These are phyloP conservation scores for Drosophila recens DNA, from an alignment of 2,888 invertebrate species.

Conservation along the genomic window DNA sequence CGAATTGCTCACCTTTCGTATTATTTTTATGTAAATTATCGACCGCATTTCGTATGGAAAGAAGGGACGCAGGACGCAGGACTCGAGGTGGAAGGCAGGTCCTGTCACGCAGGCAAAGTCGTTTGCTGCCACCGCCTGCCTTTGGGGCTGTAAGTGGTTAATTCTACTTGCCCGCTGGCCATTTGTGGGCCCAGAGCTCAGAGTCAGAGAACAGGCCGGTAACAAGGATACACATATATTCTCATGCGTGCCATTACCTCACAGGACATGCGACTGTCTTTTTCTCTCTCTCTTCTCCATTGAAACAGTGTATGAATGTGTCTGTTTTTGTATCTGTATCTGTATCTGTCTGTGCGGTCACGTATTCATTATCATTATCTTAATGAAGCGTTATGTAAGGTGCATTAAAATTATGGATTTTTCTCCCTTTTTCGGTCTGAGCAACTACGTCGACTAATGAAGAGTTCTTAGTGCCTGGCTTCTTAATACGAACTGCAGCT, in stretches of 20 bases:
- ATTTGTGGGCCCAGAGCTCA: conserved; percentile 52
- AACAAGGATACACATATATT: conserved; percentile 47
- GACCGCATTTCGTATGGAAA: conserved; percentile 59
- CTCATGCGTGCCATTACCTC: conserved; percentile 76
- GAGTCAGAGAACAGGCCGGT: neutral
- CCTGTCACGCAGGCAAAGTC: conserved; percentile 62
- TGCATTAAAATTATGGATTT: conserved; percentile 82
- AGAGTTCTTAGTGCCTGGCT: conserved; percentile 27
- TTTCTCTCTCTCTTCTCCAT: neutral
- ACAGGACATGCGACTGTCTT: conserved; percentile 55
- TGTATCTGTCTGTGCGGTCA: conserved; percentile 65
- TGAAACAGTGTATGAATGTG: conserved; percentile 5
- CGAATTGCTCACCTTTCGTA: conserved; percentile 48
- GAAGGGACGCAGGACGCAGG: neutral
- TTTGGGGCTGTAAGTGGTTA: conserved; percentile 75
- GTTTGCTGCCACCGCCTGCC: conserved; percentile 25
- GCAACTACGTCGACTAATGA: conserved; percentile 60
- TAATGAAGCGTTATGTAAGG: conserved; percentile 82
- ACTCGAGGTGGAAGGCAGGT: conserved; percentile 4
- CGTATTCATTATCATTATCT: conserved; percentile 82
- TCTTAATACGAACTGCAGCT: neutral
- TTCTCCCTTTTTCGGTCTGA: conserved; percentile 26
- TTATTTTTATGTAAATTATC: conserved; percentile 76
- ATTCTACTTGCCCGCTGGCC: conserved; percentile 75
- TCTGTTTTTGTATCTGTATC: conserved; percentile 35